Percentiles rank a stretch among this genome's conserved stretches.
Evolutionary conservation across 2,797 vertebrate species (phyloP).

Genomic region (Kryptopterus vitreolus): DNA sequence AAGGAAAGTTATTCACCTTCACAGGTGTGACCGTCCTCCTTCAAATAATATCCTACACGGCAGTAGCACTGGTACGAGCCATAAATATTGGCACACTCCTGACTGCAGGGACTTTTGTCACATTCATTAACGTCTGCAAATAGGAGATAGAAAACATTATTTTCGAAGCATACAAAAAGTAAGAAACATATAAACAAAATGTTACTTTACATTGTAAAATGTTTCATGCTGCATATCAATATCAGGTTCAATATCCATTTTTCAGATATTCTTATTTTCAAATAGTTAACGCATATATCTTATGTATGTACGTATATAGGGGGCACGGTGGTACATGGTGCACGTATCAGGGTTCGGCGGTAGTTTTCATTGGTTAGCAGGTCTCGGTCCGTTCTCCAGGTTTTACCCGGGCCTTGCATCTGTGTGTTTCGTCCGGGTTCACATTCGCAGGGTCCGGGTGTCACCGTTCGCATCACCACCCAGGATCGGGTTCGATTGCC

Average conservation of each 20-base stretch:
- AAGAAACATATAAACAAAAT: not conserved
- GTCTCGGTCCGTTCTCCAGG: no score
- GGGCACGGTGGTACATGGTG: no score
- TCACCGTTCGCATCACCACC: no score
- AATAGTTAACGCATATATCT: no score
- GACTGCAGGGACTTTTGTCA: slow-evolving; percentile 85
- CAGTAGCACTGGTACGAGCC: slow-evolving; percentile 99
- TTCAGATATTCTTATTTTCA: not conserved
- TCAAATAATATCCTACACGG: slow-evolving; percentile 88
- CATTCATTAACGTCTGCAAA: slow-evolving; percentile 90
- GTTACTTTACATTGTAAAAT: not conserved
- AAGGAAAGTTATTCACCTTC: slow-evolving; percentile 74
- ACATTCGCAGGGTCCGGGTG: no score
- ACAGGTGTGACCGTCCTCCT: slow-evolving; percentile 89
- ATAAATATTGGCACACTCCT: slow-evolving; percentile 95
- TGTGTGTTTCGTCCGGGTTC: no score
- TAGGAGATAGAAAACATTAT: slow-evolving; percentile 21
- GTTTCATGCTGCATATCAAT: not conserved
- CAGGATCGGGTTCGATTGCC: no score
- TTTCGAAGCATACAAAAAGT: not conserved
- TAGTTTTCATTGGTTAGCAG: no score
- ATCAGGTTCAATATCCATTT: not conserved
- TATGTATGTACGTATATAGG: no score
- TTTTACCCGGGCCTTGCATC: no score
- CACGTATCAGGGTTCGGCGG: no score